Conservation (phyloP, 2,113 vertebrate species). For the Prinia subflava region DNA sequence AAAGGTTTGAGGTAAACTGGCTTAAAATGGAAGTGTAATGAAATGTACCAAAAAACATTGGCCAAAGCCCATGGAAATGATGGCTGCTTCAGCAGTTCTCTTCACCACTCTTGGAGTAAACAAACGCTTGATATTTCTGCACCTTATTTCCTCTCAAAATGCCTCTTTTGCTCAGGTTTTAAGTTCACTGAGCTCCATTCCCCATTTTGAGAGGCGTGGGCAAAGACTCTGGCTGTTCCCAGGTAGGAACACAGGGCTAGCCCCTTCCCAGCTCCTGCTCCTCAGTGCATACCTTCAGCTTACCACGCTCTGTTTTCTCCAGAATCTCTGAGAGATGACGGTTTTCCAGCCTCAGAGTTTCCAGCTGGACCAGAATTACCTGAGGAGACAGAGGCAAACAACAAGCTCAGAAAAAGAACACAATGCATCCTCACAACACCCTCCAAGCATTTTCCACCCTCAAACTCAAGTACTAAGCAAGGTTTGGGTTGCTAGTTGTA, state of each 20-base stretch:
- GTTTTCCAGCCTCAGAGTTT: constrained; percentile 84
- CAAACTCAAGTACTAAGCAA: not conserved
- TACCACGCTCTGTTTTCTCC: constrained; percentile 66
- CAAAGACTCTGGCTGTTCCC: not conserved
- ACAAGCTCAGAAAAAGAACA: not conserved
- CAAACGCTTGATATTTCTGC: not conserved
- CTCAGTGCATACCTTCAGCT: constrained; percentile 69
- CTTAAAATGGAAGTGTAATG: not conserved
- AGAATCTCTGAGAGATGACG: constrained; percentile 78
- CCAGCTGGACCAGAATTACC: constrained; percentile 81
- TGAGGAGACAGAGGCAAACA: constrained; percentile 40
- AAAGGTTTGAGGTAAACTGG: not conserved
- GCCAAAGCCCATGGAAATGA: not conserved
- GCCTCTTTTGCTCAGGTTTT: not conserved
- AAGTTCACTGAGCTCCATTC: not conserved
- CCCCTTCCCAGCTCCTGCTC: not conserved
- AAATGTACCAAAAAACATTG: not conserved
- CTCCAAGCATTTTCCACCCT: not conserved
- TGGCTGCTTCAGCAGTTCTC: not conserved
- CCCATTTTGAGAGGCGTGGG: not conserved
- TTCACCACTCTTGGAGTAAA: not conserved
- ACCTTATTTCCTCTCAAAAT: not conserved
- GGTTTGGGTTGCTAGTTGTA: not conserved
- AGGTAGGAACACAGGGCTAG: accelerated
- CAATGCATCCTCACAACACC: not conserved